Conservation (phyloP, 2,797 vertebrate species). For the Phoxinus dragarum region DNA sequence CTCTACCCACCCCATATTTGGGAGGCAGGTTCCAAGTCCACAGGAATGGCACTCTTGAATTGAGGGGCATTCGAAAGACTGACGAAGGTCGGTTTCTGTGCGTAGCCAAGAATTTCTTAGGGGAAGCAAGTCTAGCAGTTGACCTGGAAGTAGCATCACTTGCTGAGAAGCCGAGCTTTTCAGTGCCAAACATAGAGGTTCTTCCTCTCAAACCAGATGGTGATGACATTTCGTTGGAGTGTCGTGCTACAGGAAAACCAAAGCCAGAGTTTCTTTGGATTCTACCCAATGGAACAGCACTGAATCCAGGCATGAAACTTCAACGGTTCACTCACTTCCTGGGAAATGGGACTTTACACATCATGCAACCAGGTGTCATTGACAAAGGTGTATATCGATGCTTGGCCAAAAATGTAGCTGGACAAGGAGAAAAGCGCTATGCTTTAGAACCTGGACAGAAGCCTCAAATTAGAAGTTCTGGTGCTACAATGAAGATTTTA, state of each 20-base stretch:
- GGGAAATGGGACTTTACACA: constrained; percentile 77
- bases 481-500: constrained; percentile 77
- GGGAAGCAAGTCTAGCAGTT: constrained; percentile 76
- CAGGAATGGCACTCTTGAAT: constrained; percentile 79
- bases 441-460: constrained; percentile 78
- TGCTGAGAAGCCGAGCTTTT: constrained; percentile 83
- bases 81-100: constrained; percentile 80
- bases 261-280: constrained; percentile 80
- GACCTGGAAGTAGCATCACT: constrained; percentile 78
- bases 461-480: constrained; percentile 75
- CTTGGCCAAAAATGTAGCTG: constrained; percentile 80
- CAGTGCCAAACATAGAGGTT: constrained; percentile 80
- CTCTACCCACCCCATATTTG: constrained; percentile 74
- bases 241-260: constrained; percentile 79
- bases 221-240: constrained; percentile 71
- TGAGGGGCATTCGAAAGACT: constrained; percentile 79
- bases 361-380: constrained; percentile 64
- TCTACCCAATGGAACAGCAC: constrained; percentile 78
- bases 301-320: constrained; percentile 73
- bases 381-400: constrained; percentile 84
- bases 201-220: constrained; percentile 75
- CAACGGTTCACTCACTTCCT: constrained; percentile 75
- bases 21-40: constrained; percentile 83
- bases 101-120: constrained; percentile 75
- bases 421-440: constrained; percentile 82